Conservation (phyloP, 1,140 invertebrate genomes). For the Diachasmimorpha longicaudata region DNA sequence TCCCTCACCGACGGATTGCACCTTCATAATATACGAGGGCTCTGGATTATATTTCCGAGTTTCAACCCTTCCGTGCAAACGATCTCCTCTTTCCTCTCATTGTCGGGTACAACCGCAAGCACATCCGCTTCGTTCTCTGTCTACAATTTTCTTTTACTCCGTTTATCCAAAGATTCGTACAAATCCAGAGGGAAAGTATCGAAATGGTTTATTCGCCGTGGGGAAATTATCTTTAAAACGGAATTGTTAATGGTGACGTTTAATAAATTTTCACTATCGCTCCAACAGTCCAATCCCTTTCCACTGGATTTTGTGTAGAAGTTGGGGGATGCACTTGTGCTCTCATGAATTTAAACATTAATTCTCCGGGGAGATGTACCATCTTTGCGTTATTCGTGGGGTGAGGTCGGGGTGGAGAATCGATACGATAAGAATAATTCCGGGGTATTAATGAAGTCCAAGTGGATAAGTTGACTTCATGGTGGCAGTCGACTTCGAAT, state of each 20-base stretch:
- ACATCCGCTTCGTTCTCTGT: not conserved
- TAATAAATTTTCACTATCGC: constrained; percentile 34
- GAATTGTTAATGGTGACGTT: constrained; percentile 39
- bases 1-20: constrained; percentile 25
- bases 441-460: not conserved
- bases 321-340: not conserved
- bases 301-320: not conserved
- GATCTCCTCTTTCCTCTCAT: not conserved
- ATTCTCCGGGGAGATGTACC: not conserved
- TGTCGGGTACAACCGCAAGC: not conserved
- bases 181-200: not conserved
- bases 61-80: not conserved
- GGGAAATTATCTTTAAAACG: constrained; percentile 41
- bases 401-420: not conserved
- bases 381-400: not conserved
- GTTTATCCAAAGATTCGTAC: not conserved
- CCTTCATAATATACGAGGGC: constrained; percentile 19
- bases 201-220: constrained; percentile 26
- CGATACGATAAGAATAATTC: not conserved
- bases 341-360: not conserved
- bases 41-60: constrained; percentile 26
- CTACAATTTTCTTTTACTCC: not conserved
- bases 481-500: no score
- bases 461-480: not conserved
- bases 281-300: constrained; percentile 6